Evolutionary conservation across 2,797 vertebrate species (phyloP), one percentile per base, ranked within the genome.

Genomic region (Micropoecilia bifurca): DNA sequence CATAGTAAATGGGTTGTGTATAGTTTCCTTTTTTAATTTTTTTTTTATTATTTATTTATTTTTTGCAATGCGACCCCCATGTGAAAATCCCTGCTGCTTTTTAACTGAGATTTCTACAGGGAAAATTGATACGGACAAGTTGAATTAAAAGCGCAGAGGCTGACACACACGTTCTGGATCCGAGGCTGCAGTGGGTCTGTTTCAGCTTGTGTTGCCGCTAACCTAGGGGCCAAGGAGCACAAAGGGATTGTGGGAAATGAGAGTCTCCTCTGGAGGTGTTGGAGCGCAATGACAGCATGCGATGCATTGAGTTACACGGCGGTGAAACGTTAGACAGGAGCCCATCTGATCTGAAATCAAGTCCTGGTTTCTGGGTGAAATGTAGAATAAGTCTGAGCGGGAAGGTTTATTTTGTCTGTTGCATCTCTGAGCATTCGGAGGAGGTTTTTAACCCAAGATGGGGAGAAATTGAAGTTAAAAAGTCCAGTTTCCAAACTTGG

Each of bases 291-390:
- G 87, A 89, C 88, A 89, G 90, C 87, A 80, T 90, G 89, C 81
- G 74, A 80, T 93, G 90, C 90, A 90, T 95, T 92, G 83, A 90
- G 87, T 95, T 91, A 94, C 92, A 92, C 89, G 87, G 88, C 83
- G 85, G 87, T 8, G 93, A 93, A 94, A 96, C 90, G 76, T 20
- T 72, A 93, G 87, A 93, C 72, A 36, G 13, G 5, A 80, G 75
- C 72, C 75, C 33, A 81, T 71, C 61, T 22, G 57, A 4, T 77
- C 69, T 83, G 71, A 77, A 86, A 86, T 83, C 74, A 75, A 89
- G 79, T 81, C 74, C 85, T 83, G 68, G 73, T 83, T 87, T 88
- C 61, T 47, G 74, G 73, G 33, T 57, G 41, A 76, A 83, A 68
- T 75, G 55, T 68, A 85, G 83, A 86, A 76, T 39, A 83, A 63